Evolutionary conservation across 2,113 vertebrate species (phyloP).

Genomic region (Ictalurus furcatus): DNA sequence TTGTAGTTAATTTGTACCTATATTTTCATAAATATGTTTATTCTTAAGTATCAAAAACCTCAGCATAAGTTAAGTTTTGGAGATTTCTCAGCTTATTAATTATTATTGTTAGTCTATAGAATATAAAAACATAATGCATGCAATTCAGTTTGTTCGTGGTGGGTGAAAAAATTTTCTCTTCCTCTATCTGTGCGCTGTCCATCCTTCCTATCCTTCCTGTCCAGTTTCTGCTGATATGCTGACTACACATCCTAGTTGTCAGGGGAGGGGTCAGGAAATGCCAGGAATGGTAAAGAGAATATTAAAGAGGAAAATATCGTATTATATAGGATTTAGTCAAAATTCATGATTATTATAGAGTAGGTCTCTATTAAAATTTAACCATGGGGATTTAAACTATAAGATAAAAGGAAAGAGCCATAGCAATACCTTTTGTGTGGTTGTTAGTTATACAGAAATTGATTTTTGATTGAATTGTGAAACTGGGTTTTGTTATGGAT

Average conservation of each 20-base stretch:
- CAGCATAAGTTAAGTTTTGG: neutral
- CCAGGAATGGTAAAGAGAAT: neutral
- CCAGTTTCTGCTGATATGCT: slow-evolving; percentile 30
- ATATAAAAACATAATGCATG: neutral
- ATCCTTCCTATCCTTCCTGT: slow-evolving; percentile 36
- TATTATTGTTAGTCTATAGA: neutral
- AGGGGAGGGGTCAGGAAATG: slow-evolving; percentile 4
- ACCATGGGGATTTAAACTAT: neutral
- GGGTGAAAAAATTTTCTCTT: neutral
- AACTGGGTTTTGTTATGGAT: neutral
- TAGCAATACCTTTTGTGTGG: neutral
- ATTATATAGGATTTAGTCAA: neutral
- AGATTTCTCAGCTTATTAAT: neutral
- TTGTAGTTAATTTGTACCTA: neutral
- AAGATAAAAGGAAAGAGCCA: neutral
- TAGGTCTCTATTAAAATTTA: neutral
- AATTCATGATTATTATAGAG: neutral
- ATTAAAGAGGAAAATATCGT: neutral
- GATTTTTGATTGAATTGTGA: neutral
- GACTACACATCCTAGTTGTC: neutral
- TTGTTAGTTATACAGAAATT: neutral
- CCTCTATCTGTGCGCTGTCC: slow-evolving; percentile 11
- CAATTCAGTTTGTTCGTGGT: neutral
- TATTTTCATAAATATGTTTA: neutral
- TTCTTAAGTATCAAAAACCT: neutral